phyloP scores from a whole-genome alignment of 2,797 vertebrate species.

The Anguilla pacifica region DNA sequence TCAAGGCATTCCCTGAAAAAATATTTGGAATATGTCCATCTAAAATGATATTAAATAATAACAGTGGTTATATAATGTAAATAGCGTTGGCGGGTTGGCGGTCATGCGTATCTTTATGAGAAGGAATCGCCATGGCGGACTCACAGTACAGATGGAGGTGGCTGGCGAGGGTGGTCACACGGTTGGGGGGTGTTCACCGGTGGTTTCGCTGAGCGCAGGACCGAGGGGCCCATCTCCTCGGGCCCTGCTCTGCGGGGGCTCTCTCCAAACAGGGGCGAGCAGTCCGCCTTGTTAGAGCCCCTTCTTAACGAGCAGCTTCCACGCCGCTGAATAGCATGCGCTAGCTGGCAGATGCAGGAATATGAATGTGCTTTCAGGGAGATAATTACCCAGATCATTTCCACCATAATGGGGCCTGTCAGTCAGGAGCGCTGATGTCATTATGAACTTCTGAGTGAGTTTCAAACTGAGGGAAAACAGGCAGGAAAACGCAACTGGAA shows the following conservation, averaged over 20 bases:
- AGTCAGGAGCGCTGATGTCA: conserved; percentile 73
- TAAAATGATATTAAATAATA: not conserved
- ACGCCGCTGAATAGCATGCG: no score
- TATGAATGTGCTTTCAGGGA: conserved; percentile 73
- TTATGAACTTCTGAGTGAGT: conserved; percentile 66
- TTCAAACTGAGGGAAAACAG: conserved; percentile 47
- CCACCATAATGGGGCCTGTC: conserved; percentile 78
- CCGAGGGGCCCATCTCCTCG: conserved; percentile 54
- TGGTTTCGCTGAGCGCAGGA: conserved; percentile 46
- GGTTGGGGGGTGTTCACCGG: conserved; percentile 32
- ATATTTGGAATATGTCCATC: not conserved
- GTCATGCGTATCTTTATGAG: not conserved
- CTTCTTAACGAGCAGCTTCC: no score
- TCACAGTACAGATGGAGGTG: conserved; percentile 44
- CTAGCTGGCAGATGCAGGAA: conserved; percentile 54
- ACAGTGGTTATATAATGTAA: not conserved
- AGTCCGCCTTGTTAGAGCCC: conserved; percentile 60
- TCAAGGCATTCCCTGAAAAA: not conserved
- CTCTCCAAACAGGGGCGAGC: conserved; percentile 39
- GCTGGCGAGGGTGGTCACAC: conserved; percentile 47
- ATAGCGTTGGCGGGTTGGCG: not conserved
- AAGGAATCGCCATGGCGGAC: not conserved
- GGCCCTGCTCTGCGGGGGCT: conserved; percentile 48
- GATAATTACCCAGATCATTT: conserved; percentile 80
- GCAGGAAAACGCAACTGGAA: conserved; percentile 30